phyloP scores from a whole-genome alignment of 2,113 vertebrate species.

The Xenopus borealis region DNA sequence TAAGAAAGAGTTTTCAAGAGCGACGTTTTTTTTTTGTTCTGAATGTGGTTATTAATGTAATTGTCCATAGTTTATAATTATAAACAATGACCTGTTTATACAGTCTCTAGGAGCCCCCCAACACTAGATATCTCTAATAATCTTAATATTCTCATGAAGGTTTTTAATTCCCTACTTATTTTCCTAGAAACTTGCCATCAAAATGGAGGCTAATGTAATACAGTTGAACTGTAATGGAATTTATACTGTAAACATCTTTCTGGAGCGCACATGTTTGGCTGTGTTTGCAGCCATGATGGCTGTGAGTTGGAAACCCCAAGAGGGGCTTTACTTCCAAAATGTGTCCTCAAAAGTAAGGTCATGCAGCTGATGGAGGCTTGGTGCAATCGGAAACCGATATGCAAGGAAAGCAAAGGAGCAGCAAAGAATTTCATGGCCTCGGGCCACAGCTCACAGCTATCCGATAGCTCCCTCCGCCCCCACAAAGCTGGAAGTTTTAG shows the following conservation, averaged over 20 bases:
- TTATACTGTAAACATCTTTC: conserved; percentile 58
- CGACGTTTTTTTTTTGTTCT: too few species aligned
- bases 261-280: conserved; percentile 64
- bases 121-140: too few species aligned
- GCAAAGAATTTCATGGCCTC: conserved; percentile 49
- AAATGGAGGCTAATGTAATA: conserved; percentile 53
- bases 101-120: too few species aligned
- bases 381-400: conserved; percentile 61
- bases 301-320: conserved; percentile 60
- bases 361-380: conserved; percentile 60
- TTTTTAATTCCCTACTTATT: neutral
- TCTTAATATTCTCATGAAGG: neutral
- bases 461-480: conserved; percentile 41
- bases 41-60: too few species aligned
- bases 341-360: conserved; percentile 69
- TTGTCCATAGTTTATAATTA: too few species aligned
- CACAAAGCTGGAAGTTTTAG: conserved; percentile 31
- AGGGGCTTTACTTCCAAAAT: conserved; percentile 57
- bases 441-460: conserved; percentile 45
- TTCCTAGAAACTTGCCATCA: conserved; percentile 22
- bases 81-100: too few species aligned
- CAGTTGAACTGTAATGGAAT: conserved; percentile 61
- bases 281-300: conserved; percentile 61
- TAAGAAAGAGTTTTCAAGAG: too few species aligned
- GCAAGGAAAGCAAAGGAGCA: conserved; percentile 51